Evolutionary conservation across 2,797 vertebrate species (phyloP), one percentile per base, ranked within the genome.

Genomic region (Triplophysa yarkandensis): DNA sequence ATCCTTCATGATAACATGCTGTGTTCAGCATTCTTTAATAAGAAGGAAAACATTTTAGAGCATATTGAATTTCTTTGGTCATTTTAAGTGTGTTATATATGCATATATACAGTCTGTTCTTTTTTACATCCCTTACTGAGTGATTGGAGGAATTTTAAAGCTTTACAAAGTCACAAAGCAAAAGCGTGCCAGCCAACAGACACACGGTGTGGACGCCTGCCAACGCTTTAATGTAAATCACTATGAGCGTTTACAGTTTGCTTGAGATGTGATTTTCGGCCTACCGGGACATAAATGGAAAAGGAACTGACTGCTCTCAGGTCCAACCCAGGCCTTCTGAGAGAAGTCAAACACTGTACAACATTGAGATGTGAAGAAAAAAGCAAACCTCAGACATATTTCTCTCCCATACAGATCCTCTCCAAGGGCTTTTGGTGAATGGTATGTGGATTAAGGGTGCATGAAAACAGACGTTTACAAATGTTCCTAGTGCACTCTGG

Each of bases 391-490:
- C 66, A 64, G 66, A 74, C 44, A 65, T 32, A 57, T 73, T 71
- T 52, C 11, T 67, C 72, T 19, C 54, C 25, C 25, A n/a, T 68
- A 4, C 64, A 54, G 46, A 73, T 73, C 17, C 36, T 75, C 64
- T 65, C 23, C 25, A 52, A 41, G 66, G 68, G 54, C 16, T 25
- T 43, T 34, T 34, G 7, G 60, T 54, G 16, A 43, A 50, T 27
- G 30, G 44, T 76, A 55, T 79, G 75, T 79, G 67, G 52, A 71
- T 76, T 67, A 55, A 46, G 46, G 36, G 7, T 27, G 54, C 61
- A 71, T 61, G 44, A 76, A 76, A 76, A 79, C 68, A 55, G 77
- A 76, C 72, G n/a, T 74, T 78, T 66, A 55, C 57, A 64, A 43
- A 60, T 57, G 64, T 79, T 73, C 72, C 39, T 34, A 61, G 68